Evolutionary conservation across 2,113 vertebrate genomes (phyloP).

Genomic region (Elanoides forficatus): DNA sequence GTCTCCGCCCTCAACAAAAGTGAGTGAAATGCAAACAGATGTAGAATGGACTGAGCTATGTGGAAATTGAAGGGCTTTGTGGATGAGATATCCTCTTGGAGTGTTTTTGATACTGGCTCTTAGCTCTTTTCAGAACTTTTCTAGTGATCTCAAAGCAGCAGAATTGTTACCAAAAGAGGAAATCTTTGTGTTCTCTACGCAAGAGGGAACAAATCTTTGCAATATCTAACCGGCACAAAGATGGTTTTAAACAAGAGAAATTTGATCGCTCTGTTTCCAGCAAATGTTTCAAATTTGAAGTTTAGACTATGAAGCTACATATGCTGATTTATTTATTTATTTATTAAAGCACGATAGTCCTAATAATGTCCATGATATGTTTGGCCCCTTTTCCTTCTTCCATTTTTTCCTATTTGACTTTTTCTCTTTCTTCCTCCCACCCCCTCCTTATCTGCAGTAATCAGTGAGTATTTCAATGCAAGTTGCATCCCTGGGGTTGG

Average conservation of each 20-base stretch:
- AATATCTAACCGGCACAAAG: background rate
- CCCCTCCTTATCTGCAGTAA: slow-evolving; percentile 50
- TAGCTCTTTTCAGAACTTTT: background rate
- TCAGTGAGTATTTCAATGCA: slow-evolving; percentile 81
- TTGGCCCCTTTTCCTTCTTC: background rate
- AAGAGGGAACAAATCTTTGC: background rate
- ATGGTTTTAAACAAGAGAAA: background rate
- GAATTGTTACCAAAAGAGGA: background rate
- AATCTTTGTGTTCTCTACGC: background rate
- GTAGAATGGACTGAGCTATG: background rate
- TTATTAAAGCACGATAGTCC: background rate
- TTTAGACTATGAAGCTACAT: background rate
- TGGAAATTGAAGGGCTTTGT: background rate
- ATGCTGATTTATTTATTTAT: background rate
- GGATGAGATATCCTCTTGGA: background rate
- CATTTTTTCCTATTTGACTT: background rate
- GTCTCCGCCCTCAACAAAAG: background rate
- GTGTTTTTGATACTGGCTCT: background rate
- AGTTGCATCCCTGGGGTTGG: slow-evolving; percentile 86
- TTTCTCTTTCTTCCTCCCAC: background rate
- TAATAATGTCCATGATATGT: background rate
- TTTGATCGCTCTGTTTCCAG: background rate
- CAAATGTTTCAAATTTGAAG: background rate
- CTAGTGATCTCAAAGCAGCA: background rate
- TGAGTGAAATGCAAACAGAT: background rate